Conservation (phyloP, 2,888 invertebrate genomes). For the Physocephala rufipes region DNA sequence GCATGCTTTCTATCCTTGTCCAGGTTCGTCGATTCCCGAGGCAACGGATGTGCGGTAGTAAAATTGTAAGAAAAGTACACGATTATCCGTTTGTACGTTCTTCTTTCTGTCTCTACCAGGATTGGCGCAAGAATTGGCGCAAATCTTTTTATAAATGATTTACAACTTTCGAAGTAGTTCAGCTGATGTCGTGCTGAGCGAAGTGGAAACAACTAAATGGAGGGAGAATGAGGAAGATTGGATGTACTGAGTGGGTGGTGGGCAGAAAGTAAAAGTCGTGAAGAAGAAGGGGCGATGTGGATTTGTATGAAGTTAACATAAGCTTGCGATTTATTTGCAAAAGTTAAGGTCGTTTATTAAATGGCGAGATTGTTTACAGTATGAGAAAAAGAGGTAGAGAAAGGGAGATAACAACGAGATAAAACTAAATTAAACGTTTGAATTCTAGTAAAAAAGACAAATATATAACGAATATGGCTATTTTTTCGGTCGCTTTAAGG, state of each 20-base stretch:
- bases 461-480: too few species aligned
- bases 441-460: too few species aligned
- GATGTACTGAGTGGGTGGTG: neutral
- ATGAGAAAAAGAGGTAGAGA: neutral
- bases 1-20: constrained; percentile 4
- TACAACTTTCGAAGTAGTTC: constrained; percentile 33
- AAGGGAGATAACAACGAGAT: neutral
- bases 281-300: neutral
- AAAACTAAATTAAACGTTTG: too few species aligned
- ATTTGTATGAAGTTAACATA: constrained; percentile 3
- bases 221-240: neutral
- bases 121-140: constrained; percentile 40
- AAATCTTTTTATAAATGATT: constrained; percentile 45
- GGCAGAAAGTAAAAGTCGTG: neutral
- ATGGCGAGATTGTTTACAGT: neutral
- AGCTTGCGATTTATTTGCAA: constrained; percentile 21
- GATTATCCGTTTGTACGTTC: neutral
- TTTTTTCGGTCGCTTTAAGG: too few species aligned
- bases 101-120: constrained; percentile 15
- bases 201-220: neutral
- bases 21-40: neutral
- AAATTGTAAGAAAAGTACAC: neutral
- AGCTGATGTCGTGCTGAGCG: neutral
- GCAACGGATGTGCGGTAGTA: constrained; percentile 9
- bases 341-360: constrained; percentile 16